Base-by-base conservation (phyloP, 2,888 invertebrate species). In the Phania funesta region DNA sequence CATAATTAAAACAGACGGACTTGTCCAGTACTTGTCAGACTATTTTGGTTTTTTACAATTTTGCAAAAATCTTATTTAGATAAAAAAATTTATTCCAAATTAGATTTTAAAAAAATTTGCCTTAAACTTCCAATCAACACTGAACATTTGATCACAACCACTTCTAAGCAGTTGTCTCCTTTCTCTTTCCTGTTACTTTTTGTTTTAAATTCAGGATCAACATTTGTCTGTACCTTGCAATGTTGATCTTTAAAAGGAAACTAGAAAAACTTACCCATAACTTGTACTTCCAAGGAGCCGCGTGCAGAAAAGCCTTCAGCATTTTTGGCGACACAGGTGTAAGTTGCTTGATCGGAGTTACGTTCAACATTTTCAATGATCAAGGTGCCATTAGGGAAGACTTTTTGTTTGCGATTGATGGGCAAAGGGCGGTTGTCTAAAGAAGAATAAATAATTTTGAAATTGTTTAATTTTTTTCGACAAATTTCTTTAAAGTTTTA, bases 291-390 rank as follows among this genome's bases (percentile, higher is more conserved):
- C 79, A 98, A 93, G 35, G 95, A 95, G 87, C 96, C 96, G 83
- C 96, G 93, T 46, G 97, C 97, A 85, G 95, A 96, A 92, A 97
- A 97, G 78, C 97, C 97, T 90, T 97, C 97, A 13, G 95, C 94
- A 91, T 98, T 98, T 90, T 96, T 95, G 24, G 97, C 98, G 26
- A 97, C 97, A 90, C 98, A 98, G 0, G 96, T 97, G 92, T 98
- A 99, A 0, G 96, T 95, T 8, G 98, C 98, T 90, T 98, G 97
- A 91, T 99, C 98, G 82, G 96, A 96, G 87, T 94, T 93, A 58
- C 97, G 93, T 91, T 98, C 97, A 7, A 98, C 97, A 90, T 98
- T 97, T 91, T 97, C 96, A 87, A 98, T 98, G 85, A 97, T 96
- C 5, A 99, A 93, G 0, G 97, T 97, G 84, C 98, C 98, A 89